phyloP scores from a whole-genome alignment of 1,140 invertebrate species.

The Papilio polyxenes region DNA sequence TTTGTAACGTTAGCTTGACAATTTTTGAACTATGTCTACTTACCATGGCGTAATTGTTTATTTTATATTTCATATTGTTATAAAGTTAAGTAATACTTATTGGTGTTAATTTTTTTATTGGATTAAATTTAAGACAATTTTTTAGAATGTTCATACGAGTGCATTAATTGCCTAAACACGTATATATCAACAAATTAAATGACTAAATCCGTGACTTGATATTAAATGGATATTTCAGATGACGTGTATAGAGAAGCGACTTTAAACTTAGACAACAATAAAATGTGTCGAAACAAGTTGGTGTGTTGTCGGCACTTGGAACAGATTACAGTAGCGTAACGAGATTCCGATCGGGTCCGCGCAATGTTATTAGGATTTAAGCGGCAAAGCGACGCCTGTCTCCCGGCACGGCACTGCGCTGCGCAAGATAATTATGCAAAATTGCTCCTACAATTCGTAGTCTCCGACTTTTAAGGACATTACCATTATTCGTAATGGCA shows the following conservation, averaged over 20 bases:
- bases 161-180: no score
- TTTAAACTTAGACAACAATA: not conserved
- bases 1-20: constrained; percentile 7
- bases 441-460: constrained; percentile 77
- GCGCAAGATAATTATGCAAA: constrained; percentile 79
- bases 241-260: not conserved
- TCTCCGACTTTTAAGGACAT: constrained; percentile 75
- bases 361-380: constrained; percentile 78
- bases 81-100: not conserved
- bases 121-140: no score
- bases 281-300: constrained; percentile 33
- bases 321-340: constrained; percentile 75
- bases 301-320: constrained; percentile 59
- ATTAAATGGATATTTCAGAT: not conserved
- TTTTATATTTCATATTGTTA: not conserved
- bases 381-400: constrained; percentile 69
- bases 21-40: constrained; percentile 11
- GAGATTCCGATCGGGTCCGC: constrained; percentile 75
- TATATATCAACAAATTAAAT: not conserved
- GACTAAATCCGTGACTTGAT: not conserved
- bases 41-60: not conserved
- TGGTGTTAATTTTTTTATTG: not conserved
- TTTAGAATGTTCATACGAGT: no score
- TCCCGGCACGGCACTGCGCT: constrained; percentile 68
- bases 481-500: constrained; percentile 76